These are phyloP conservation scores for Holotrichia oblita DNA, from an alignment of 1,140 invertebrate species.

Conservation along the genomic window DNA sequence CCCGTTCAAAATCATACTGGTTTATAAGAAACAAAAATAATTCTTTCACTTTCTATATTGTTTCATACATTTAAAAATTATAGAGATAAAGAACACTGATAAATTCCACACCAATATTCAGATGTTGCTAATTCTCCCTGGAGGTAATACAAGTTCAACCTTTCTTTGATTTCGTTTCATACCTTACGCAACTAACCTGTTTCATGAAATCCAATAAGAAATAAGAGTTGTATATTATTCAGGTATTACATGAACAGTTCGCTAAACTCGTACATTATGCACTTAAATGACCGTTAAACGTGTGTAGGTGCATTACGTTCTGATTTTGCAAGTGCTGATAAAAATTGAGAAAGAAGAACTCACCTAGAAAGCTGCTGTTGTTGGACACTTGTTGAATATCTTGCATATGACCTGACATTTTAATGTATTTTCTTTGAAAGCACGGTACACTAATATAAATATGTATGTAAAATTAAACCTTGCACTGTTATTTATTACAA, in stretches of 20 bases:
- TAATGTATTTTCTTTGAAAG: too few relatives aligned
- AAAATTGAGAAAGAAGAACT: too few relatives aligned
- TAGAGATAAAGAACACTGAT: not conserved
- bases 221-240: not conserved
- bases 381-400: not conserved
- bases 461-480: too few relatives aligned
- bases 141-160: not conserved
- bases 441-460: too few relatives aligned
- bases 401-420: conserved; percentile 1
- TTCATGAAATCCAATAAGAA: not conserved
- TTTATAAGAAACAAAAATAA: too few relatives aligned
- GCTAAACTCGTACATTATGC: not conserved
- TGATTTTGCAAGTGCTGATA: not conserved
- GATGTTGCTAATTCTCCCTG: not conserved
- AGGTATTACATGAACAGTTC: not conserved
- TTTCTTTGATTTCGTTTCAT: not conserved
- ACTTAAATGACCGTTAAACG: not conserved
- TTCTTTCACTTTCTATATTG: conserved; percentile 2
- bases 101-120: not conserved
- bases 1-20: too few relatives aligned
- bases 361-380: not conserved
- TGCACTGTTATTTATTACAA: too few relatives aligned
- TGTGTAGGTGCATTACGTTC: not conserved
- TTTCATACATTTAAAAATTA: not conserved
- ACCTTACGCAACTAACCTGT: conserved; percentile 11